Conservation (phyloP, 2,797 vertebrate species). For the Knipowitschia caucasica region DNA sequence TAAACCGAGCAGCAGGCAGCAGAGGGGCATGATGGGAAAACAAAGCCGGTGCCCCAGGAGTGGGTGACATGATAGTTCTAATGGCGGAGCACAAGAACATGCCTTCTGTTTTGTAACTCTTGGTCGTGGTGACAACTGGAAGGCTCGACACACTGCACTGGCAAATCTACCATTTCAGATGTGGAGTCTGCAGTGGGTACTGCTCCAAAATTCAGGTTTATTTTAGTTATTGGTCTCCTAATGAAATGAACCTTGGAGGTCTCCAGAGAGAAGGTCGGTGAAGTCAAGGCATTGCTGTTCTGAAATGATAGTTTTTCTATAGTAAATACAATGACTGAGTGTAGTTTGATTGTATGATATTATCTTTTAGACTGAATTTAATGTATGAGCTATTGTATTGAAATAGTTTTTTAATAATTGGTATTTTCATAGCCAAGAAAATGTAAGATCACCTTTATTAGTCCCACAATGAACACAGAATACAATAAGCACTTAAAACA, state of each 20-base stretch:
- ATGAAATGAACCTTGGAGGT: constrained; percentile 15
- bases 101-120: constrained; percentile 62
- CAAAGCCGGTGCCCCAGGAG: constrained; percentile 69
- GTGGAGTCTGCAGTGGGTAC: constrained; percentile 36
- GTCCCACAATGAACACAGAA: no score
- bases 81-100: constrained; percentile 61
- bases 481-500: no score
- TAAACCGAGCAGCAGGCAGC: constrained; percentile 76
- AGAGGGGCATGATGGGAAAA: constrained; percentile 75
- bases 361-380: no score
- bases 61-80: constrained; percentile 72
- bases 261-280: background rate
- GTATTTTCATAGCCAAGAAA: no score
- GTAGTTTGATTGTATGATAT: no score
- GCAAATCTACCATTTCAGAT: constrained; percentile 47
- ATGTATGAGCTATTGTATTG: no score
- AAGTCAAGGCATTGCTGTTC: background rate
- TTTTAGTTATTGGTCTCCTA: constrained; percentile 16
- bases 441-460: no score
- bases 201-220: constrained; percentile 6
- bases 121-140: constrained; percentile 54
- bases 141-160: constrained; percentile 45
- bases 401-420: no score
- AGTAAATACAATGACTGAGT: no score
- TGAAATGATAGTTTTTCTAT: no score